Evolutionary conservation across 2,888 invertebrate species (phyloP), one percentile per base, ranked within the genome.

Genomic region (Tubulanus polymorphus): DNA sequence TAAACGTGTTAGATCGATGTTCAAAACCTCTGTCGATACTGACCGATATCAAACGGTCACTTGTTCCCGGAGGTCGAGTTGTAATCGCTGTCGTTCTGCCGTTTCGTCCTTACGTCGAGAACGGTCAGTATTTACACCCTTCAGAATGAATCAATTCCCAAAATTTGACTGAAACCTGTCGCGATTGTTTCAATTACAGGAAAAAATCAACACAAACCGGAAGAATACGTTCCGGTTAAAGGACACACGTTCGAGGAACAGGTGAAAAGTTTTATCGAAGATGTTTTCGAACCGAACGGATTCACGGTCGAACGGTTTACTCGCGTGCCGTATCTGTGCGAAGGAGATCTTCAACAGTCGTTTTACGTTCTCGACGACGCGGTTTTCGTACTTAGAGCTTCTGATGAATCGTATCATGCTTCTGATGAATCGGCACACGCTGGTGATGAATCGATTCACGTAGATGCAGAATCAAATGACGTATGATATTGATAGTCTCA

Each of bases 1-100:
- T 99, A 61, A 99, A 99, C 80, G 85, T 97, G 30, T 82, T 97
- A 63, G 97, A 99, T 80, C 87, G 97, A 53, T 95, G 95, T 81
- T 89, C 88, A 75, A 85, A 85, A 65, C 95, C 97, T 0, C 81
- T 87, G 62, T 85, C 86, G 53, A 84, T 97, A 69, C 82, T 99
- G 63, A 81, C 83, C 52, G 85, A 90, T 68, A 89, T 96, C 28
- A 85, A 84, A 63, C 75, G 81, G 23, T 85, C 88, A 1, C 80
- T 97, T 46, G 84, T 85, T 5, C 86, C 88, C 0, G 85, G 84
- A 51, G 93, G 93, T 1, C 81, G 86, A 27, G 83, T 91, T 25
- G 75, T 96, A 46, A 81, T 97, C n/a, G 95, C 95, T 0, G 82
- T 95, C 1, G 97, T 96, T 15, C 82, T 97, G 59, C 97, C 97